Evolutionary conservation across 2,797 vertebrate genomes (phyloP).

Genomic region (Philypnodon macrostomus): DNA sequence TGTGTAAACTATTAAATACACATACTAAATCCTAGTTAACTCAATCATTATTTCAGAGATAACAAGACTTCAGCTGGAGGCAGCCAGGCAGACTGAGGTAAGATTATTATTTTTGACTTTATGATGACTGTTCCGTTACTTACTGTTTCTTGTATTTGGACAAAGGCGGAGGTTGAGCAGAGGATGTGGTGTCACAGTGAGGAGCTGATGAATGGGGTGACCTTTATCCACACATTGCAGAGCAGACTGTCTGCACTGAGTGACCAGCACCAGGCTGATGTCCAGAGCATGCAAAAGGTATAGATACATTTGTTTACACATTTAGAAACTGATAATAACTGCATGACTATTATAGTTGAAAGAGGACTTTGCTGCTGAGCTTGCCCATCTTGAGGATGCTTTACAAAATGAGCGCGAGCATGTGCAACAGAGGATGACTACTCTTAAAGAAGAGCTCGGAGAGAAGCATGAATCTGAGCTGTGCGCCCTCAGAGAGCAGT

Average conservation of each 20-base stretch:
- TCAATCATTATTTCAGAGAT: constrained; percentile 70
- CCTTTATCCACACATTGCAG: constrained; percentile 65
- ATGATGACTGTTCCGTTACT: too few species aligned
- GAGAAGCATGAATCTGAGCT: constrained; percentile 62
- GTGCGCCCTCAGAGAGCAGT: constrained; percentile 54
- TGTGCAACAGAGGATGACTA: constrained; percentile 39
- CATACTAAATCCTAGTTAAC: neutral
- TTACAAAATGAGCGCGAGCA: constrained; percentile 42
- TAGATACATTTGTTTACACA: neutral
- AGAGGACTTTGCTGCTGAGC: constrained; percentile 56
- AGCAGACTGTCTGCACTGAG: constrained; percentile 69
- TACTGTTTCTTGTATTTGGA: neutral
- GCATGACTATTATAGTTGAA: constrained; percentile 50
- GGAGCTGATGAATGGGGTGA: constrained; percentile 67
- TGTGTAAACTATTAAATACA: neutral
- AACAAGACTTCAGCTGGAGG: constrained; percentile 64
- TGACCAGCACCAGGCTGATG: constrained; percentile 65
- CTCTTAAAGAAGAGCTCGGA: constrained; percentile 60
- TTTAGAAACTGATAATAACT: neutral
- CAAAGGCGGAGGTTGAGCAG: constrained; percentile 74
- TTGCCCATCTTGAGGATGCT: constrained; percentile 45
- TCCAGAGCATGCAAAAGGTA: constrained; percentile 62
- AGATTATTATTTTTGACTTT: too few species aligned
- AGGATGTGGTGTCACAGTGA: constrained; percentile 65
- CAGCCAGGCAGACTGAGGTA: constrained; percentile 73